These are phyloP conservation scores for Strix aluco DNA, from an alignment of 2,113 vertebrate species.

Conservation along the genomic window DNA sequence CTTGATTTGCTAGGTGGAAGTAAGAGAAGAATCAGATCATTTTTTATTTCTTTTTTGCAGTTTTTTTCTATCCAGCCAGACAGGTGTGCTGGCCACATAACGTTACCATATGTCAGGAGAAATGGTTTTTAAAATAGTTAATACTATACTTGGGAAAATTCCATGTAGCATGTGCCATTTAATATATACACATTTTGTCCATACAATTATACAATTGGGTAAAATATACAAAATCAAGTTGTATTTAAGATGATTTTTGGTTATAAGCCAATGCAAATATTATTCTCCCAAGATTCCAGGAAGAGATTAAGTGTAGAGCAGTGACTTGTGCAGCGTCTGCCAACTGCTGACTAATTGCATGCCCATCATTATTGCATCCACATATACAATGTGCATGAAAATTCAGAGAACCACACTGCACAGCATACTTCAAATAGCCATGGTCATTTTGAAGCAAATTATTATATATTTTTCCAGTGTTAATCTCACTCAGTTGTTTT, in stretches of 20 bases:
- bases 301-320: conserved; percentile 43
- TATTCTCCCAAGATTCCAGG: conserved; percentile 53
- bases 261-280: conserved; percentile 62
- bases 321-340: neutral
- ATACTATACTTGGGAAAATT: conserved; percentile 26
- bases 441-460: neutral
- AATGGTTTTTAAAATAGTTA: conserved; percentile 14
- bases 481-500: conserved; percentile 19
- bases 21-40: neutral
- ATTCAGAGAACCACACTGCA: neutral
- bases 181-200: conserved; percentile 7
- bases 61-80: neutral
- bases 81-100: conserved; percentile 15
- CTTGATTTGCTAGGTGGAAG: neutral
- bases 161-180: neutral
- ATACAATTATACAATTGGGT: conserved; percentile 46
- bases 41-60: neutral
- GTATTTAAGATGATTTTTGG: conserved; percentile 37
- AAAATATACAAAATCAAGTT: conserved; percentile 53
- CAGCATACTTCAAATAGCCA: neutral
- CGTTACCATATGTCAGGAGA: conserved; percentile 15
- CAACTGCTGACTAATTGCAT: conserved; percentile 41
- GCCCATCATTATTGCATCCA: neutral
- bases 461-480: neutral
- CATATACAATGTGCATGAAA: neutral